Evolutionary conservation across 2,797 vertebrate species (phyloP), one percentile per base, ranked within the genome.

Genomic region (Fundulus diaphanus): DNA sequence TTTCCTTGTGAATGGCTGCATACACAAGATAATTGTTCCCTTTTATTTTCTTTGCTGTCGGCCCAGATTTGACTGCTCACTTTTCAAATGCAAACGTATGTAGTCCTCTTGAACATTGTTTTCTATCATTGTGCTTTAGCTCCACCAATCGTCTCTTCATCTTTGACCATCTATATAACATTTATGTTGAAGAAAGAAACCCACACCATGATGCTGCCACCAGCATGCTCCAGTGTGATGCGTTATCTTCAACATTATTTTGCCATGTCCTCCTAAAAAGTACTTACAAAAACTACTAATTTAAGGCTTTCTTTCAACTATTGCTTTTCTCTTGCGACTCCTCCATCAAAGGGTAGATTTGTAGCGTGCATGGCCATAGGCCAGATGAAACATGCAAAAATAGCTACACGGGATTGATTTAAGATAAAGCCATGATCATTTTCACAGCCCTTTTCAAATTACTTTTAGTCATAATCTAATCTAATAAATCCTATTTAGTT

Each of bases 1-100:
- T 12, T 27, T 27, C 67, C 72, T 33, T 33, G 35, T 68, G 35
- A 27, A 16, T 35, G 57, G 18, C 8, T 5, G 67, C 77, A 74
- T 65, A 33, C 70, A 61, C 72, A 40, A 52, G 18, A n/a, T n/a
- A n/a, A n/a, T 46, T 81, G 63, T 67, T 54, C 78, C 80, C 85
- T 85, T 72, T 46, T 29, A 73, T 70, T 84, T 42, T 54, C 22
- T 29, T 68, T 72, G 70, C 22, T 22, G 6, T 49, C 70, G 67
- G 31, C 61, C 72, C 73, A 82, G 54, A 83, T 89, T 61, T 78
- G 46, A 89, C 75, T 76, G 77, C 83, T 85, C 48, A 2, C n/a
- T 42, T 76, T 56, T 7, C 1, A 46, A 27, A 46, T 33, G 7
- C 2, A 59, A 59, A 59, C 0, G 0, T 35, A 33, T 59, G 16